Conservation (phyloP, 2,113 vertebrate genomes). For the Gila orcuttii region DNA sequence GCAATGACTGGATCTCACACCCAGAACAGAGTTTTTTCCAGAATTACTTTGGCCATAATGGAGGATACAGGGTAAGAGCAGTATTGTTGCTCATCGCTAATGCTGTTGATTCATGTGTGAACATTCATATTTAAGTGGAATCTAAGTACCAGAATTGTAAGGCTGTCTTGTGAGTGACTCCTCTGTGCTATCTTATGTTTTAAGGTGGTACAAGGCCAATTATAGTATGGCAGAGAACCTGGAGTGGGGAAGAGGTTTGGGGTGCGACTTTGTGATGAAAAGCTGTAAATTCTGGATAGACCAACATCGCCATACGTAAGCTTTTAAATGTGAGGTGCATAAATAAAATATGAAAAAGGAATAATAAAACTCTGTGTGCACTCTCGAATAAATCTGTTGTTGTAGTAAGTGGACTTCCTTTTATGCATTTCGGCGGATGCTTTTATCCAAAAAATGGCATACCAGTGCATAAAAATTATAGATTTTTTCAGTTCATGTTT, state of each 20-base stretch:
- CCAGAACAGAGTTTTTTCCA: conserved; percentile 93
- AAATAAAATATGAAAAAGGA: neutral
- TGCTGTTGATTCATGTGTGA: neutral
- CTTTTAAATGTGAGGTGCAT: neutral
- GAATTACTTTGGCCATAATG: conserved; percentile 95
- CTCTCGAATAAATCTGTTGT: neutral
- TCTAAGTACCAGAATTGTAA: neutral
- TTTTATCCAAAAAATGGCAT: neutral
- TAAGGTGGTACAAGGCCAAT: conserved; percentile 96
- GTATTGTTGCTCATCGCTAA: neutral
- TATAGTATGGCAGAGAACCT: conserved; percentile 95
- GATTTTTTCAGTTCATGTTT: neutral
- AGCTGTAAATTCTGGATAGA: conserved; percentile 99
- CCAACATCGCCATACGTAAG: conserved; percentile 84
- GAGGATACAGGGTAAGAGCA: conserved; percentile 91
- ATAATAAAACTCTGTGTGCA: neutral
- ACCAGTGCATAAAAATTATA: neutral
- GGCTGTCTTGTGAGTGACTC: neutral
- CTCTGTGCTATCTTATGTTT: conserved; percentile 17
- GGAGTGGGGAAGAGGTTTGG: conserved; percentile 92
- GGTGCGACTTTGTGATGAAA: conserved; percentile 95
- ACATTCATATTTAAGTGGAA: neutral
- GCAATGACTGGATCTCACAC: conserved; percentile 99
- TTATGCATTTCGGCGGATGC: neutral
- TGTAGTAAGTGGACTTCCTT: neutral